phyloP scores from a whole-genome alignment of 2,888 invertebrate species.

The Brachypalpus laphriformis region DNA sequence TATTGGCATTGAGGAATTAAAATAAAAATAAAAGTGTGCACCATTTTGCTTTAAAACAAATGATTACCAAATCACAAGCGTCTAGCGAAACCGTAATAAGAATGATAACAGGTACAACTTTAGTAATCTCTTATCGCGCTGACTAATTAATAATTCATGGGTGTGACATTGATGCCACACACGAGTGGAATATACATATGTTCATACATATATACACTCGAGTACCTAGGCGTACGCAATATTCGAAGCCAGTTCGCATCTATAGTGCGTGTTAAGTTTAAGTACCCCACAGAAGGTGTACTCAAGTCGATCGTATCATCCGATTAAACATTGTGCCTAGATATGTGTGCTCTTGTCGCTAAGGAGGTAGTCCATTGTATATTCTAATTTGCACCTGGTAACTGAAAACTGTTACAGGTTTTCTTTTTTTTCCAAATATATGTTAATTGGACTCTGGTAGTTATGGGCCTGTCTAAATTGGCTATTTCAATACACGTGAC shows the following conservation, averaged over 20 bases:
- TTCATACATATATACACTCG: not conserved
- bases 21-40: not conserved
- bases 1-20: constrained; percentile 25
- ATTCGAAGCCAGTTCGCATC: not conserved
- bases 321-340: constrained; percentile 41
- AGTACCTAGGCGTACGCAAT: not conserved
- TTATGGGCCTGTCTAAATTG: constrained; percentile 23
- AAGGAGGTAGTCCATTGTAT: constrained; percentile 41
- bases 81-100: constrained; percentile 13
- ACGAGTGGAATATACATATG: constrained; percentile 31
- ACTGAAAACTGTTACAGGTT: not conserved
- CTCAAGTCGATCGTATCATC: constrained; percentile 55
- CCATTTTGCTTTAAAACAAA: not conserved
- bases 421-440: constrained; percentile 1
- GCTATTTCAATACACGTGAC: constrained; percentile 13
- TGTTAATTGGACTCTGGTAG: constrained; percentile 30
- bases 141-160: constrained; percentile 71
- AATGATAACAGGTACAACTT: constrained; percentile 17
- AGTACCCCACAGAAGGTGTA: constrained; percentile 30
- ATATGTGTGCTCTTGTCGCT: constrained; percentile 39
- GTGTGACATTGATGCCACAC: constrained; percentile 60
- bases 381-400: constrained; percentile 41
- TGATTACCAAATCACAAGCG: constrained; percentile 22
- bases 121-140: constrained; percentile 22
- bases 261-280: constrained; percentile 38